These are phyloP conservation scores for Astreopora myriophthalma DNA, from an alignment of 64 coral and sea anemone species.

Conservation along the genomic window DNA sequence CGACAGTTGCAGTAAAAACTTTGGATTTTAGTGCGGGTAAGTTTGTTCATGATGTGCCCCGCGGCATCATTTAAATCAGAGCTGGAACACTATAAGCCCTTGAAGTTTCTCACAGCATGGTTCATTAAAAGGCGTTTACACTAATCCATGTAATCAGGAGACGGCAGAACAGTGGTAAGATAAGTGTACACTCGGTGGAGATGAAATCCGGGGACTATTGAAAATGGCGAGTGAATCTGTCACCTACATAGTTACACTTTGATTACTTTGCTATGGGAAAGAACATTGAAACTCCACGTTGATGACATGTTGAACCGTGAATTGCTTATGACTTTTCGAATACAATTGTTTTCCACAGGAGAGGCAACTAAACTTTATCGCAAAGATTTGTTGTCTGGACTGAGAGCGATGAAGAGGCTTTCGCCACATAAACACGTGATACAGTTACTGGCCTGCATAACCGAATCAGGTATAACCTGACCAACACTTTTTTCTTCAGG, in stretches of 20 bases:
- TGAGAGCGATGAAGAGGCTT: neutral
- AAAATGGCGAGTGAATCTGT: too few species aligned
- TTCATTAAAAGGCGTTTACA: too few species aligned
- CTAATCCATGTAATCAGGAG: too few species aligned
- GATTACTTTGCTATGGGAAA: too few species aligned
- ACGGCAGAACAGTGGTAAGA: neutral
- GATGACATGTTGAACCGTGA: too few species aligned
- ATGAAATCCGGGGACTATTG: too few species aligned
- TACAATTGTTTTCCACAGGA: neutral
- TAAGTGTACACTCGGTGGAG: too few species aligned
- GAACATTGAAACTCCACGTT: too few species aligned
- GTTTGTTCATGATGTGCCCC: neutral
- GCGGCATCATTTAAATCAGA: too few species aligned
- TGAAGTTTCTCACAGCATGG: too few species aligned
- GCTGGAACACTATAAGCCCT: too few species aligned
- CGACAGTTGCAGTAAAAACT: neutral
- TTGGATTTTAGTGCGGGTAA: neutral
- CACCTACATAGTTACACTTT: too few species aligned
- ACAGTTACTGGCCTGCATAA: slow-evolving; percentile 30
- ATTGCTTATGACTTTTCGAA: neutral
- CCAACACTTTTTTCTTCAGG: neutral
- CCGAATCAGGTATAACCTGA: slow-evolving; percentile 5
- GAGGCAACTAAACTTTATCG: neutral
- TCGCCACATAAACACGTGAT: slow-evolving; percentile 43
- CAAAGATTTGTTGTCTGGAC: slow-evolving; percentile 23